Percentiles rank a stretch among this genome's conserved stretches.
Evolutionary conservation across 1,140 invertebrate genomes (phyloP).

Genomic region (Procambarus virginalis): DNA sequence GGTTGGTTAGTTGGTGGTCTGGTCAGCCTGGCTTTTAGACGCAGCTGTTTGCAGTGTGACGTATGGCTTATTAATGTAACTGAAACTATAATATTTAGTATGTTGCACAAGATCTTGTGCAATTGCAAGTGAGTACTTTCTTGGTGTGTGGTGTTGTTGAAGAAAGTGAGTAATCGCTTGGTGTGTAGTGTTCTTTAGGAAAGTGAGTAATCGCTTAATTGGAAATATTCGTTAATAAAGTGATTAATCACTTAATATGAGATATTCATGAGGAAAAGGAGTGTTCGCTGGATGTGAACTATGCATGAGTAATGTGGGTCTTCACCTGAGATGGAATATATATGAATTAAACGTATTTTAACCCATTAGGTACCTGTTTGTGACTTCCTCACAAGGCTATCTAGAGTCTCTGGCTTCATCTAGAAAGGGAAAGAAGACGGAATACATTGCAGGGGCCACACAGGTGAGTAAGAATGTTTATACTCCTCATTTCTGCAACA

Average conservation of each 20-base stretch:
- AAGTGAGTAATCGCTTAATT: background rate
- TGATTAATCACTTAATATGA: too few species aligned
- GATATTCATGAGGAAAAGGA: background rate
- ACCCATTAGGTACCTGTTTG: constrained; percentile 26
- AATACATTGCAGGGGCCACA: constrained; percentile 21
- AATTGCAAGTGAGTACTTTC: too few species aligned
- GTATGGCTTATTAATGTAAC: too few species aligned
- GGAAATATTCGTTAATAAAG: background rate
- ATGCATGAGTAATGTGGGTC: background rate
- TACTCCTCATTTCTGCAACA: too few species aligned
- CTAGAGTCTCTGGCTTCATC: constrained; percentile 8
- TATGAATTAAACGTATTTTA: background rate
- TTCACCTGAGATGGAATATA: background rate
- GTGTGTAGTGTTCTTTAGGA: too few species aligned
- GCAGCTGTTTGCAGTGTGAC: too few species aligned
- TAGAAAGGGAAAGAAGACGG: constrained; percentile 33
- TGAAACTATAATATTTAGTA: too few species aligned
- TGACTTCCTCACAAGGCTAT: background rate
- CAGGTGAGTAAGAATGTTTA: background rate
- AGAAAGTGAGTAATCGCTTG: too few species aligned
- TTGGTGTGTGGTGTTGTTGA: too few species aligned
- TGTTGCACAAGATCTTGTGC: too few species aligned
- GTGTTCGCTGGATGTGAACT: background rate
- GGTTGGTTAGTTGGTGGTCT: background rate
- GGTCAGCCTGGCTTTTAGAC: background rate